Base-by-base conservation (phyloP, 1,140 invertebrate species). In the Charaxes varanes region DNA sequence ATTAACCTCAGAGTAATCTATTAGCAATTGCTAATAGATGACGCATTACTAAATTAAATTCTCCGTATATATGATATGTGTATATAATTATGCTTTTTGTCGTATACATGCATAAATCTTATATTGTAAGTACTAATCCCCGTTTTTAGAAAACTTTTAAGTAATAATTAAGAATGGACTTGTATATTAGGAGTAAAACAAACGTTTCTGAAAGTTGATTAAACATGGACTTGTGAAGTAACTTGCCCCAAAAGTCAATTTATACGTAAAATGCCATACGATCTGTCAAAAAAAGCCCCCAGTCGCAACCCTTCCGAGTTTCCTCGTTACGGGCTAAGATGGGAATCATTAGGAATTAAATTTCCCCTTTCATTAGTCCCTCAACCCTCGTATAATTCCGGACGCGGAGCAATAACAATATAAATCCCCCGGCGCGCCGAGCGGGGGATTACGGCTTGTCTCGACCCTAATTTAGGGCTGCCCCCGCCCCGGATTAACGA, bases 331-430 rank as follows among this genome's bases (percentile, higher is more conserved):
- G 68, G 72, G 64, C 76, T 83, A 80, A 80, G 79, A 83, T 73
- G 79, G 72, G 74, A 83, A 83, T 83, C 79, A 83, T 83, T 83
- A 83, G 76, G 79, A 83, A 80, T 83, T 83, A 83, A 83, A 83
- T 83, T 83, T 83, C 79, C 79, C 76, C 76, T 83, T 83, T 83
- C 73, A 83, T 83, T 83, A 83, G 79, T 83, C 79, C 76, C 78
- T 82, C 78, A 79, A 83, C 76, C 78, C 78, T 82, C 78, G 78
- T 82, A 82, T 80, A 82, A 82, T 78, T 78, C 78, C 73, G 78
- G 78, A 82, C 78, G 69, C 71, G 64, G 65, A 80, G 78, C 78
- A 82, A 82, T 82, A 83, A 83, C 78, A 80, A 80, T 83, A 80
- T 83, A 82, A 82, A 80, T 82, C 78, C 78, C 78, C 78, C 76